Percentiles rank a stretch among this genome's conserved stretches.
These are phyloP conservation scores for Crotalus helleri DNA, from an alignment of 2,113 vertebrate genomes.

Conservation along the genomic window DNA sequence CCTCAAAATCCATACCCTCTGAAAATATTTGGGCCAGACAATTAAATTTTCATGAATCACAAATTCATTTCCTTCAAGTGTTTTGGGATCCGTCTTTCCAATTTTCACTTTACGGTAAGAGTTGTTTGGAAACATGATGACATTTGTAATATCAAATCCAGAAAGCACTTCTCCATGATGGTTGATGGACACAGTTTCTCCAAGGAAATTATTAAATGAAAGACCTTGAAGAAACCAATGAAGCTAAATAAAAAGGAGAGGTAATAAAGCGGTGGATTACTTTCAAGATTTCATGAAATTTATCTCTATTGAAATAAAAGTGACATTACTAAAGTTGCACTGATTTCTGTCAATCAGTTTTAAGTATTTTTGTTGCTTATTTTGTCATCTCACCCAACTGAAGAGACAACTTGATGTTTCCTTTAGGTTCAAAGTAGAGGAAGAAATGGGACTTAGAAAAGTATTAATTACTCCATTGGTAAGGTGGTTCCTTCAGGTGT, in stretches of 20 bases:
- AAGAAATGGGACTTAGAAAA: neutral
- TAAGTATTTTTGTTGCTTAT: neutral
- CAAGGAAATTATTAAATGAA: no score
- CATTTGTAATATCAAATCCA: no score
- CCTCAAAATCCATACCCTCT: no score
- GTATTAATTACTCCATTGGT: no score
- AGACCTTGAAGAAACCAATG: no score
- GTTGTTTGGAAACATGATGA: neutral
- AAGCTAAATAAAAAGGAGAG: no score
- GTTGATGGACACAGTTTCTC: no score
- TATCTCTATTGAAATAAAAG: neutral
- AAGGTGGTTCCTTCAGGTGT: no score
- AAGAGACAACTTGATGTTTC: neutral
- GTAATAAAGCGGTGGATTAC: neutral
- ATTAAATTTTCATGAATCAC: no score
- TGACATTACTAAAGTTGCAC: neutral
- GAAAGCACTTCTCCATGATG: no score
- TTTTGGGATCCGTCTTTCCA: neutral
- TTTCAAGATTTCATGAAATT: neutral
- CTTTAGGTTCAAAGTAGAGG: neutral
- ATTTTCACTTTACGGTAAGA: neutral
- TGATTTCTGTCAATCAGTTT: neutral
- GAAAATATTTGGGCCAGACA: no score
- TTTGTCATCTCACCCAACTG: neutral
- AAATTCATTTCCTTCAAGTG: no score